Base-by-base conservation (phyloP, 1,140 invertebrate genomes). In the Hetaerina americana region DNA sequence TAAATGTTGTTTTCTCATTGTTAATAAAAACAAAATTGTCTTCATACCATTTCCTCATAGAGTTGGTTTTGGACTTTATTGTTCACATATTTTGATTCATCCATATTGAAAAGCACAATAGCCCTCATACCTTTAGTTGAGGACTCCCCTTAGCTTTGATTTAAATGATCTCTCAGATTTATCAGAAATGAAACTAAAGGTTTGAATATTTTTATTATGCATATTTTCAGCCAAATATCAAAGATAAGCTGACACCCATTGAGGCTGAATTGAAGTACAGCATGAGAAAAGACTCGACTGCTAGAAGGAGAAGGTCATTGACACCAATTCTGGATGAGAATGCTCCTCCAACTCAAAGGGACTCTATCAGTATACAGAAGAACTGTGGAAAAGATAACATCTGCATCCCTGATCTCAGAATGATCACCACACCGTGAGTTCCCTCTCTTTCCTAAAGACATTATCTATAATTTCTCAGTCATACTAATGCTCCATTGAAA, bases 351-450 rank as follows among this genome's bases (percentile, higher is more conserved):
- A 79, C 85, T 0, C 82, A 85, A 24, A 87, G 87, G 29, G 92
- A 93, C 78, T 86, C 87, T 2, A 85, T 93, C 26, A 89, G 87
- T 71, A 96, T 98, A 73, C 88, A 91, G 76, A 98, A 97, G 83
- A 95, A 98, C 78, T 98, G 96, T 79, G 95, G 95, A 0, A 78
- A 85, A 0, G 95, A 98, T 77, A 95, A 97, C 76, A 84, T 95
- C 66, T 98, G 96, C 78, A 89, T 95, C 75, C 96, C 96, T 0
- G 89, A 98, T 81, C 82, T 98, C 25, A 82, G 84, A 57, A 80
- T 93, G 70, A 85, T 80, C 66, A 88, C 88, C 26, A 84, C 80
- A 66, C 84, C 90, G 84, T 92, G 82, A 87, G 88, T 87, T 68
- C 24, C n/a, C n/a, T n/a, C n/a, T n/a, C n/a, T n/a, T n/a, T n/a